Evolutionary conservation across 2,113 vertebrate species (phyloP).

Genomic region (Heteronetta atricapilla): DNA sequence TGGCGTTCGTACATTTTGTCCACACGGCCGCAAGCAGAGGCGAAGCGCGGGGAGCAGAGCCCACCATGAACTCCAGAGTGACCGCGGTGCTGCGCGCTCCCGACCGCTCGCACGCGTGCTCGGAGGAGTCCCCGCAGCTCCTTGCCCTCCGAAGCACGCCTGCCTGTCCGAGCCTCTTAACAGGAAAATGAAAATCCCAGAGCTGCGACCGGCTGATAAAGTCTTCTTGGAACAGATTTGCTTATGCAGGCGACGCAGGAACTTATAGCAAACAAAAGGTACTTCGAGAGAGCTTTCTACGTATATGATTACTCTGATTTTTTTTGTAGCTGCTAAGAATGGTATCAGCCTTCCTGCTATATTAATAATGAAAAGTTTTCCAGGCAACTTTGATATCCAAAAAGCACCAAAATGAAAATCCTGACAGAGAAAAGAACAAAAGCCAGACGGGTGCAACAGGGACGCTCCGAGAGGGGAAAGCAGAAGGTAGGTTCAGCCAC

Average conservation of each 20-base stretch:
- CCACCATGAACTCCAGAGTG: constrained; percentile 71
- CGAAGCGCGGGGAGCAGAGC: constrained; percentile 48
- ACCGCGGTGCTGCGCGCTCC: constrained; percentile 18
- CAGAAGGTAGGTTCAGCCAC: constrained; percentile 53
- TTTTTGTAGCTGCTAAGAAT: neutral
- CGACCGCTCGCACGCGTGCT: constrained; percentile 77
- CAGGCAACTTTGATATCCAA: constrained; percentile 37
- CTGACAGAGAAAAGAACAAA: constrained; percentile 32
- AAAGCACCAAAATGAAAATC: constrained; percentile 42
- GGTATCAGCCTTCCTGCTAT: constrained; percentile 21
- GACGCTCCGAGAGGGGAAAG: neutral
- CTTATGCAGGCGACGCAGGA: constrained; percentile 39
- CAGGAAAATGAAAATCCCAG: constrained; percentile 61
- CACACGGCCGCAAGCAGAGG: neutral
- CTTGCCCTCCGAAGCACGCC: constrained; percentile 44
- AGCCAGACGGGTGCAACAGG: constrained; percentile 48
- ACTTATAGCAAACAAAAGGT: constrained; percentile 44
- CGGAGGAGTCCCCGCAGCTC: constrained; percentile 69
- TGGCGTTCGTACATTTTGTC: constrained; percentile 95
- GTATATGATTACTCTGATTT: neutral
- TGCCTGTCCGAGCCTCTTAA: constrained; percentile 51
- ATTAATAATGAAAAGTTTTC: constrained; percentile 8
- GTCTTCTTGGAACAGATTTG: constrained; percentile 38
- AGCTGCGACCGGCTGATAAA: constrained; percentile 44
- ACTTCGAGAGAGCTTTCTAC: constrained; percentile 27